These are phyloP conservation scores for Eupithecia vulgata DNA, from an alignment of 2,888 invertebrate genomes.

Conservation along the genomic window DNA sequence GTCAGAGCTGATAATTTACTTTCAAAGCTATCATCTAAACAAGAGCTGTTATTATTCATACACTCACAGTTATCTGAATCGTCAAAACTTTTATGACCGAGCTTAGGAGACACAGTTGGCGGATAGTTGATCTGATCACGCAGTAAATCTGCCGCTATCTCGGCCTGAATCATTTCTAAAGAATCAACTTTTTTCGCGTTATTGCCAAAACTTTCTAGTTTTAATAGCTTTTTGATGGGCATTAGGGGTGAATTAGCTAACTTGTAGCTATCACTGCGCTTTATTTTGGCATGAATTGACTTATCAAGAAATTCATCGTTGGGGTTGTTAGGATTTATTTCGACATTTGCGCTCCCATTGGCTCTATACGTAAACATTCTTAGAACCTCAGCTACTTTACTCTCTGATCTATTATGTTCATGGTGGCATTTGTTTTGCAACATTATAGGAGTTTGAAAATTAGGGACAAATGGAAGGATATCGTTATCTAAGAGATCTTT, in stretches of 20 bases:
- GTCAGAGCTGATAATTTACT: conserved; percentile 71
- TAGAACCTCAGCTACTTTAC: conserved; percentile 76
- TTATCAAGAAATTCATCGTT: conserved; percentile 57
- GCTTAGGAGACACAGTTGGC: conserved; percentile 85
- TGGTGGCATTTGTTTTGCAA: conserved; percentile 68
- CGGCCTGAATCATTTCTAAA: conserved; percentile 84
- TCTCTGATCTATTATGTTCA: conserved; percentile 62
- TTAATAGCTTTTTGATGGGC: conserved; percentile 86
- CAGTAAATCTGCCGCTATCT: conserved; percentile 85
- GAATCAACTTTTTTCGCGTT: conserved; percentile 78
- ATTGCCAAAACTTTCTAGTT: conserved; percentile 76
- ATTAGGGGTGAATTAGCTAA: conserved; percentile 90
- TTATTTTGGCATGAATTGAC: conserved; percentile 81
- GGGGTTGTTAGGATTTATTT: conserved; percentile 47
- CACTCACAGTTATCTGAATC: conserved; percentile 69
- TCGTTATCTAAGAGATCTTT: conserved; percentile 60
- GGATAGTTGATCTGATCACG: conserved; percentile 89
- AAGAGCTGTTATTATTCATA: conserved; percentile 58
- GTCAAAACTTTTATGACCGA: conserved; percentile 63
- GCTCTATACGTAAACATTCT: conserved; percentile 76
- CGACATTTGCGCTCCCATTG: conserved; percentile 55
- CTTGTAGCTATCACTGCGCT: conserved; percentile 93
- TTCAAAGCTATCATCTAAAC: conserved; percentile 68
- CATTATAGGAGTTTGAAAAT: conserved; percentile 78
- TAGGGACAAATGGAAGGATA: conserved; percentile 75